Evolutionary conservation across 1,140 invertebrate species (phyloP), one percentile per base, ranked within the genome.

Genomic region (Caerostris darwini): DNA sequence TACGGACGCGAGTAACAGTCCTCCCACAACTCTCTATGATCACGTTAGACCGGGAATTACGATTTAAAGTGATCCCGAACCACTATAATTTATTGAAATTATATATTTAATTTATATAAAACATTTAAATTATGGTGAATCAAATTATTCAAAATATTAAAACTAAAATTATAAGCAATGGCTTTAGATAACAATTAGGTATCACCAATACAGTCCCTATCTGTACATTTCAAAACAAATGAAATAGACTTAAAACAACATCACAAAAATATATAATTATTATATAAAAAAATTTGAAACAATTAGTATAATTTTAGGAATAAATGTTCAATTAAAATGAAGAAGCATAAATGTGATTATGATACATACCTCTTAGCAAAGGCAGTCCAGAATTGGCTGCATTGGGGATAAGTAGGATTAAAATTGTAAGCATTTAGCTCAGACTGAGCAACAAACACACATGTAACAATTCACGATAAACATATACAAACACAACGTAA

Each of bases 281-380:
- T 10, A 64, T 10, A 17, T 8, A 64, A 17, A 64, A 2, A 64
- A 64, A 64, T 34, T 1, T 34, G 34, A 34, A 34, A 34, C 34
- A 64, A 17, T 64, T 64, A 64, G 17, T 8, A 2, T 64, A 17
- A 64, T 10, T 64, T 64, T 64, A 64, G 8, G 61, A 64, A 17
- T 8, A 64, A 64, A 2, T 10, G 61, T 64, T 64, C 1, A 10
- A 64, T 64, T 64, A 17, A 17, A 58, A n/a, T 57, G 34, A 56
- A 7, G 3, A 58, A 85, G 6, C 7, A 85, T 57, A 85, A 85
- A 85, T 58, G 57, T 64, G 58, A 14, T 57, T 69, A 14, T 61
- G 10, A 93, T 95, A 97, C 98, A 98, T 98, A 99, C 98, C 98
- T 99, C 97, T 98, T 97, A 96, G 98, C 98, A 98, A 99, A 99